Evolutionary conservation across 1,140 invertebrate species (phyloP).

Genomic region (Camponotus pennsylvanicus): DNA sequence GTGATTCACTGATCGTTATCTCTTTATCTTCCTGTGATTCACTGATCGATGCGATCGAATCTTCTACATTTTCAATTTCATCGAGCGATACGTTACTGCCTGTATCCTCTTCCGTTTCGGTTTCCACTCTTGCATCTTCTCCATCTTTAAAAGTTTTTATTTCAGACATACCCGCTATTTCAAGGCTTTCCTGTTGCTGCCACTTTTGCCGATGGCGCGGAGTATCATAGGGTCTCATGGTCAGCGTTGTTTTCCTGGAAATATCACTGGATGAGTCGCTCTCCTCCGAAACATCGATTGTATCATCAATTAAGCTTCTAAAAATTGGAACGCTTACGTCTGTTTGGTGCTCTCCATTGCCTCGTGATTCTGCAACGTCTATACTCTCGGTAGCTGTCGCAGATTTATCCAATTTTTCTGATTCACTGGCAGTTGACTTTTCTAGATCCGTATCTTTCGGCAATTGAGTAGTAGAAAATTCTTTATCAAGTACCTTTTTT

Average conservation of each 20-base stretch:
- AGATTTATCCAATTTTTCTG: not conserved
- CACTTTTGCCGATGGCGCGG: constrained; percentile 74
- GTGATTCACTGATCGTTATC: not conserved
- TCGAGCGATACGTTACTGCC: constrained; percentile 15
- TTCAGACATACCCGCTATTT: not conserved
- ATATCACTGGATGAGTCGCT: constrained; percentile 83
- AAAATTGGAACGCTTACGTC: constrained; percentile 73
- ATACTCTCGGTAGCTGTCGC: not conserved
- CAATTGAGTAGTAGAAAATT: not conserved
- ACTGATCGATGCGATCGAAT: not conserved
- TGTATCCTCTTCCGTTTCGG: constrained; percentile 69
- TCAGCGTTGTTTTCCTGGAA: constrained; percentile 82
- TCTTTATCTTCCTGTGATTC: not conserved
- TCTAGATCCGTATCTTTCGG: constrained; percentile 9
- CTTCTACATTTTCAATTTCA: constrained; percentile 12
- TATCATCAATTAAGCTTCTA: constrained; percentile 66
- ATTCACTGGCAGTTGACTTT: not conserved
- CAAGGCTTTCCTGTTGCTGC: constrained; percentile 49
- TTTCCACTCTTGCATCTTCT: constrained; percentile 30
- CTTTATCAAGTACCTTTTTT: constrained; percentile 1
- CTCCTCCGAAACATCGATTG: constrained; percentile 73
- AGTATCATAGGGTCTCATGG: constrained; percentile 79
- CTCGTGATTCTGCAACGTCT: not conserved
- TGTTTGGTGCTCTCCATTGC: constrained; percentile 39
- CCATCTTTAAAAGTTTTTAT: constrained; percentile 24